Evolutionary conservation across 1,140 invertebrate species (phyloP).

Genomic region (Caenorhabditis latens): DNA sequence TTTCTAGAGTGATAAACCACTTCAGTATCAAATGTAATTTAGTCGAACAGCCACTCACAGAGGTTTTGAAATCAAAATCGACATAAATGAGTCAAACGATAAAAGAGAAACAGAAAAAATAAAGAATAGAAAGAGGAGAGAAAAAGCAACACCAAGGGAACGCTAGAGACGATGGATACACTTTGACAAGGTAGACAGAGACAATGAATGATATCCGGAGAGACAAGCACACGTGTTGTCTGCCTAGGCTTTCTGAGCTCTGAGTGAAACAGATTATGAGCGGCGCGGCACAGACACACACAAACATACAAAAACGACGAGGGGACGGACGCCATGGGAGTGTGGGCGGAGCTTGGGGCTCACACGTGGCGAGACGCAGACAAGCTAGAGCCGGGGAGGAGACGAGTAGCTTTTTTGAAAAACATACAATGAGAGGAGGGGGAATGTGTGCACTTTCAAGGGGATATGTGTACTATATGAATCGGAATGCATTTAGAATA

Average conservation of each 20-base stretch:
- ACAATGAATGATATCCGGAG: neutral
- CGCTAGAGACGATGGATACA: neutral
- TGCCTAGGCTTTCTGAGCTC: neutral
- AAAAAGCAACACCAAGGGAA: neutral
- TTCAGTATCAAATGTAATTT: too few species aligned
- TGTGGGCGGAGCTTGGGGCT: neutral
- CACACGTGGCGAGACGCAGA: slow-evolving; percentile 22
- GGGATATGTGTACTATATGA: too few species aligned
- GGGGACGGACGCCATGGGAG: neutral
- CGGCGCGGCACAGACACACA: neutral
- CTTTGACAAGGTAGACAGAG: neutral
- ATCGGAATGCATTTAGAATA: too few species aligned
- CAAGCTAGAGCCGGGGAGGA: neutral
- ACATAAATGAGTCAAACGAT: neutral
- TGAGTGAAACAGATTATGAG: slow-evolving; percentile 1
- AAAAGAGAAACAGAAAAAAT: too few species aligned
- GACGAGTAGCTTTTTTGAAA: neutral
- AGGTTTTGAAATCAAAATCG: neutral
- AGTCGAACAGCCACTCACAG: too few species aligned
- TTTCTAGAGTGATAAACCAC: neutral
- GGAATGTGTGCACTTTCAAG: too few species aligned
- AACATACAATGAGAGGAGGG: neutral
- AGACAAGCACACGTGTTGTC: too few species aligned
- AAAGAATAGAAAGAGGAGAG: neutral
- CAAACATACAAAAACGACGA: slow-evolving; percentile 17